Conservation (phyloP, 2,113 vertebrate genomes). For the Tetrax tetrax region DNA sequence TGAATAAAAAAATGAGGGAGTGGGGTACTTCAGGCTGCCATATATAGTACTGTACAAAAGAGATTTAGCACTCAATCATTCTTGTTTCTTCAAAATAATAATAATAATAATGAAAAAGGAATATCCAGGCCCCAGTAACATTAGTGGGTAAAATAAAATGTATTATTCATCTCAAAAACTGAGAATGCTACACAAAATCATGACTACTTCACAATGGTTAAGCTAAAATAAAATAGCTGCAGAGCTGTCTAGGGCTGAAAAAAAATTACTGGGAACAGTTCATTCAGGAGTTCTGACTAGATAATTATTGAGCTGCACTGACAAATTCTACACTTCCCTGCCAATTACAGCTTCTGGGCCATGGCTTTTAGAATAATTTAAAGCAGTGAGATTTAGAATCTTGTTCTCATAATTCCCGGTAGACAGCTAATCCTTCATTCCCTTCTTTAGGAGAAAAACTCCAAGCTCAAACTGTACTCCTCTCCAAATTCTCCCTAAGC, state of each 20-base stretch:
- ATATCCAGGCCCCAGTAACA: slow-evolving; percentile 13
- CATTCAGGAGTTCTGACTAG: slow-evolving; percentile 65
- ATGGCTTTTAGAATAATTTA: slow-evolving; percentile 70
- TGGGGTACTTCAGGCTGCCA: slow-evolving; percentile 61
- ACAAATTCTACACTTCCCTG: slow-evolving; percentile 64
- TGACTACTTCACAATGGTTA: slow-evolving; percentile 11
- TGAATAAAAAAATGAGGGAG: slow-evolving; percentile 73
- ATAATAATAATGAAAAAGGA: neutral
- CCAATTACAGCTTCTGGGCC: slow-evolving; percentile 61
- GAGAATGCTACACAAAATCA: slow-evolving; percentile 47
- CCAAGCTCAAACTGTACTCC: neutral
- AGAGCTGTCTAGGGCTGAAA: slow-evolving; percentile 1
- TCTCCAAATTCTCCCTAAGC: neutral
- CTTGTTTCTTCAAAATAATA: slow-evolving; percentile 59
- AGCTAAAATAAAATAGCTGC: slow-evolving; percentile 22
- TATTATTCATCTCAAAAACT: slow-evolving; percentile 71
- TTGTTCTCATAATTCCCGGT: slow-evolving; percentile 37
- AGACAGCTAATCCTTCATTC: neutral
- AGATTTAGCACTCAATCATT: slow-evolving; percentile 56
- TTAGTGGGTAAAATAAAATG: slow-evolving; percentile 62
- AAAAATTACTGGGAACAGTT: slow-evolving; percentile 47
- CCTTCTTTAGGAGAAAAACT: neutral
- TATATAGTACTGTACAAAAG: slow-evolving; percentile 59
- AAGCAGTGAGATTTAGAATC: slow-evolving; percentile 57
- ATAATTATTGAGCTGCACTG: slow-evolving; percentile 65